Evolutionary conservation across 2,797 vertebrate genomes (phyloP).

Genomic region (Carduelis carduelis): DNA sequence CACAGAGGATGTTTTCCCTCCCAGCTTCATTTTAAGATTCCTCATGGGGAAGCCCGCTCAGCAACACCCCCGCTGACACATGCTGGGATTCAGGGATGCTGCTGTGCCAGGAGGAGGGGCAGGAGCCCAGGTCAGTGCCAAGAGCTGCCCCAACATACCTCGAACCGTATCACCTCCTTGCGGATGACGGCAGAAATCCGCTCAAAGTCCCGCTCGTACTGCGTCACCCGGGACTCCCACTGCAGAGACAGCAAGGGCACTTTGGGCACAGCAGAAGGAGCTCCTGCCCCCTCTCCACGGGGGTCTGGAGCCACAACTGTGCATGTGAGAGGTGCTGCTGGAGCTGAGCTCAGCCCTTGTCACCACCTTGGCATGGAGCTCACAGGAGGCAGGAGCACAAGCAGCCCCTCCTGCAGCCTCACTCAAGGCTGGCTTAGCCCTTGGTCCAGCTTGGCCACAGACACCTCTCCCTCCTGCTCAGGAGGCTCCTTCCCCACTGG

Average conservation of each 20-base stretch:
- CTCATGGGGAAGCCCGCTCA: background rate
- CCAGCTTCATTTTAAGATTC: fast-evolving
- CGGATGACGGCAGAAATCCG: slow-evolving; percentile 89
- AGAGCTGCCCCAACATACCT: slow-evolving; percentile 73
- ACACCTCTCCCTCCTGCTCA: background rate
- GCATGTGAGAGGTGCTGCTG: fast-evolving
- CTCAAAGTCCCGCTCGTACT: slow-evolving; percentile 95
- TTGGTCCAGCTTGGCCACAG: background rate
- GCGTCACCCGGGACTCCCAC: slow-evolving; percentile 96
- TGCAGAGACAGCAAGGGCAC: slow-evolving; percentile 49
- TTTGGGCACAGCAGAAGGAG: background rate
- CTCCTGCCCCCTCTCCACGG: background rate
- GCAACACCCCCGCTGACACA: fast-evolving
- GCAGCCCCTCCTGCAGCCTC: background rate
- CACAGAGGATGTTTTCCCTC: background rate
- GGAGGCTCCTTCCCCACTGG: background rate
- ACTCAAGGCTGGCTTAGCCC: background rate
- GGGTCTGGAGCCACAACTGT: fast-evolving
- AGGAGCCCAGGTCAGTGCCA: background rate
- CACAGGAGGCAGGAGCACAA: fast-evolving
- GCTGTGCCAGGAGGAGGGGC: background rate
- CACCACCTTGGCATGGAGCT: background rate
- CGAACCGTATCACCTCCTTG: slow-evolving; percentile 93
- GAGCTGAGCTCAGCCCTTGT: background rate
- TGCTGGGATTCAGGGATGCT: fast-evolving